Percentiles rank a stretch among this genome's conserved stretches.
phyloP scores from a whole-genome alignment of 2,113 vertebrate genomes.

The Caloenas nicobarica region DNA sequence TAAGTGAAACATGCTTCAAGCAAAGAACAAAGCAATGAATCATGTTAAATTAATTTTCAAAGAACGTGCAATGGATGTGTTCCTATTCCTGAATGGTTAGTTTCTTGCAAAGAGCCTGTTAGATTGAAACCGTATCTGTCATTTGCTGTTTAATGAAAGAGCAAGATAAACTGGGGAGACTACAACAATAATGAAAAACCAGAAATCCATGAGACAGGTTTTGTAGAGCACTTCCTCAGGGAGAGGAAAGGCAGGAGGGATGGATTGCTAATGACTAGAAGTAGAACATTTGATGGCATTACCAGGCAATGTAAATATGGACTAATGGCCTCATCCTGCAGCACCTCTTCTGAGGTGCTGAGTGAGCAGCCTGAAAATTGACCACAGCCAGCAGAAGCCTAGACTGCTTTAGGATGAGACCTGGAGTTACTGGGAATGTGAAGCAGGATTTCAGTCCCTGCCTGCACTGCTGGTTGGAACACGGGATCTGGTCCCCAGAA shows the following conservation, averaged over 20 bases:
- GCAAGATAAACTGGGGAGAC: conserved; percentile 48
- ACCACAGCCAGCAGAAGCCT: not conserved
- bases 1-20: conserved; percentile 61
- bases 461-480: not conserved
- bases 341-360: conserved; percentile 3
- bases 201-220: conserved; percentile 7
- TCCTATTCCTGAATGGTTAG: not conserved
- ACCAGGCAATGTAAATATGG: conserved; percentile 22
- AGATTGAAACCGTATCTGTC: conserved; percentile 30
- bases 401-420: not conserved
- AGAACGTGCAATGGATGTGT: conserved; percentile 27
- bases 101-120: conserved; percentile 33
- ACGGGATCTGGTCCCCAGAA: not conserved
- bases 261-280: conserved; percentile 42
- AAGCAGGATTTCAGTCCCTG: not conserved
- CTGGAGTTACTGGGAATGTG: not conserved
- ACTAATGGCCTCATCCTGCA: conserved; percentile 38
- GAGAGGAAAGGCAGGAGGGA: conserved; percentile 14
- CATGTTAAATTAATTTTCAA: conserved; percentile 48
- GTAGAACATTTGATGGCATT: conserved; percentile 38
- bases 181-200: conserved; percentile 55
- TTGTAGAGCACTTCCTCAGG: conserved; percentile 38
- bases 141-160: conserved; percentile 59
- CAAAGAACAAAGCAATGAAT: conserved; percentile 12
- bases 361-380: not conserved